These are phyloP conservation scores for Rotaria sp. DNA, from an alignment of 2,888 invertebrate species.

Conservation along the genomic window DNA sequence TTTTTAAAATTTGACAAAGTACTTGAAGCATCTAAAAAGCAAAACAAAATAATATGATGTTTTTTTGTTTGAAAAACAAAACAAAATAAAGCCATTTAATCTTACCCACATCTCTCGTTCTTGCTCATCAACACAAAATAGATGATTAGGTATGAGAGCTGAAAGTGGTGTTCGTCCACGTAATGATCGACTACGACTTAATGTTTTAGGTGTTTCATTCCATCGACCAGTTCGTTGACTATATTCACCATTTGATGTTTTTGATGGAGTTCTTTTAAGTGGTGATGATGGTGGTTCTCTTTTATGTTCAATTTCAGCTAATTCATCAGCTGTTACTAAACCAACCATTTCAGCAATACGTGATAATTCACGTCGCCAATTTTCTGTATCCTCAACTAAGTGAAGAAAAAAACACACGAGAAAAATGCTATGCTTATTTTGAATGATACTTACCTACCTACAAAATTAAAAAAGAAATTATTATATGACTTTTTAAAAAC, in stretches of 20 bases:
- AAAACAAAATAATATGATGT: background rate
- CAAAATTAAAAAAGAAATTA: background rate
- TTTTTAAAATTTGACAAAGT: conserved; percentile 38
- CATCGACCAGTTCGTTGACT: background rate
- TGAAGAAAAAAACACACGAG: background rate
- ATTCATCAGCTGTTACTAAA: conserved; percentile 30
- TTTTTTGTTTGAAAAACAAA: background rate
- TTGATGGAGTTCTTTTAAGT: background rate
- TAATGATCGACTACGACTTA: background rate
- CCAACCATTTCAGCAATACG: conserved; percentile 24
- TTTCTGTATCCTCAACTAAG: conserved; percentile 20
- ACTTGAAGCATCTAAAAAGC: conserved; percentile 35
- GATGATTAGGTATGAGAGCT: background rate
- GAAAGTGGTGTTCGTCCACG: background rate
- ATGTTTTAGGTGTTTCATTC: background rate
- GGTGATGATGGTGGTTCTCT: background rate
- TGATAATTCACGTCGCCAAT: conserved; percentile 1
- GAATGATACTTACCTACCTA: background rate
- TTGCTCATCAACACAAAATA: conserved; percentile 32
- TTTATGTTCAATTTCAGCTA: background rate
- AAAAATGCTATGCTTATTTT: background rate
- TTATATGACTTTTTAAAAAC: background rate
- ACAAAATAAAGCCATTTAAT: background rate
- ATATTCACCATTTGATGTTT: background rate
- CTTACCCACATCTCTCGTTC: conserved; percentile 34